Percentiles rank a stretch among this genome's conserved stretches.
These are phyloP conservation scores for Lanistes nyassanus DNA, from an alignment of 1,140 invertebrate species.

Conservation along the genomic window DNA sequence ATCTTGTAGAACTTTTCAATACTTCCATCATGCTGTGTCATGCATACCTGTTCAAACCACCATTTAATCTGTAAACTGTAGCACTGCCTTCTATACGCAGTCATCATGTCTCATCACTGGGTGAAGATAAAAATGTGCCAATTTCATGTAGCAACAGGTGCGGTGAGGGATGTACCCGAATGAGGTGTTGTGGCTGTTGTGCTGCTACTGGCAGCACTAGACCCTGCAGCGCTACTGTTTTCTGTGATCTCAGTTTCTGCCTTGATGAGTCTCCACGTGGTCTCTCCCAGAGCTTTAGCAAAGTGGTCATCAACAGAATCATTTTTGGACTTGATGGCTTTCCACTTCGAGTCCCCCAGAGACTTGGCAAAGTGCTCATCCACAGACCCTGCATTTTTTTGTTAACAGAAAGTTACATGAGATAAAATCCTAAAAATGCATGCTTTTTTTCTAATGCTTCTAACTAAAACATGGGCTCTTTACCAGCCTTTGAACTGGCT, in stretches of 20 bases:
- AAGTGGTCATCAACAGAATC: conserved; percentile 92
- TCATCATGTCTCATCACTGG: background rate
- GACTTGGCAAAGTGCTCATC: conserved; percentile 67
- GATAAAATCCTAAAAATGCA: too few relatives aligned
- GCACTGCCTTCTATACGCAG: background rate
- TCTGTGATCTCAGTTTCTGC: conserved; percentile 54
- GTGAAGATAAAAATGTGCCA: background rate
- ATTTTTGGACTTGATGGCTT: conserved; percentile 58
- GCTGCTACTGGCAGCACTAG: background rate
- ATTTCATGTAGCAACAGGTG: conserved; percentile 18
- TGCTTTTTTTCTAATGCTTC: too few relatives aligned
- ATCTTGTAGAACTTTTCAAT: too few relatives aligned
- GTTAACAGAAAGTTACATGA: conserved; percentile 11
- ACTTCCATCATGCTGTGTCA: too few relatives aligned
- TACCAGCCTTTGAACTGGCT: too few relatives aligned
- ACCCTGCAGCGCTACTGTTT: background rate
- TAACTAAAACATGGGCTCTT: too few relatives aligned
- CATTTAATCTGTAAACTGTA: background rate
- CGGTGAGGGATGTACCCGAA: conserved; percentile 7
- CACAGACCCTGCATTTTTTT: conserved; percentile 64
- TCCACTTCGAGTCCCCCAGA: conserved; percentile 62
- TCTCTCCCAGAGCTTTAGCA: conserved; percentile 92
- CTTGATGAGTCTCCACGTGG: conserved; percentile 88
- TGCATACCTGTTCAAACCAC: background rate
- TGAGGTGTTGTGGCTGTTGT: conserved; percentile 4